phyloP scores from a whole-genome alignment of 2,888 invertebrate genomes.

The Silvanus unidentatus region DNA sequence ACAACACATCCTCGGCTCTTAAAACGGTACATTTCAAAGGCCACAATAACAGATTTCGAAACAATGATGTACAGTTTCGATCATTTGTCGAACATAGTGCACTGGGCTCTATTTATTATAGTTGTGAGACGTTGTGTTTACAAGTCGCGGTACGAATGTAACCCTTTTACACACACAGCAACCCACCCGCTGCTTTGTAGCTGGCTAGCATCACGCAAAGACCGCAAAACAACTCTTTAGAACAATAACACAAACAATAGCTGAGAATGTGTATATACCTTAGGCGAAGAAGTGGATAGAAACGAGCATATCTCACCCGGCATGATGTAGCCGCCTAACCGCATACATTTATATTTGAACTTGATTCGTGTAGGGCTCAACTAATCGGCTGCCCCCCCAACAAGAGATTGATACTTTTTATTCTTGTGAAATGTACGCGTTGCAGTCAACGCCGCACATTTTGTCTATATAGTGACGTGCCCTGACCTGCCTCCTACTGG shows the following conservation, averaged over 20 bases:
- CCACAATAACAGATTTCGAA: no score
- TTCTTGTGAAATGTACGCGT: slow-evolving; percentile 1
- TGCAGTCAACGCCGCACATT: slow-evolving; percentile 9
- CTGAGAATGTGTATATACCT: not conserved
- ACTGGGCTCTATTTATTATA: slow-evolving; percentile 17
- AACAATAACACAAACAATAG: slow-evolving; percentile 19
- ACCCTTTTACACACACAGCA: slow-evolving; percentile 14
- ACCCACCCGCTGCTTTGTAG: slow-evolving; percentile 25
- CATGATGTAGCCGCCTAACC: slow-evolving; percentile 19
- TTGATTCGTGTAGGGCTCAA: slow-evolving; percentile 13
- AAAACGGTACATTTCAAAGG: no score
- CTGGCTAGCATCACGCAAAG: slow-evolving; percentile 27
- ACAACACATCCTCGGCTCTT: no score
- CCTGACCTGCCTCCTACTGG: slow-evolving; percentile 31
- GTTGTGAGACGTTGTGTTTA: slow-evolving; percentile 17
- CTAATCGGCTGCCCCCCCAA: slow-evolving; percentile 21
- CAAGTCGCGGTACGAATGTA: slow-evolving; percentile 15
- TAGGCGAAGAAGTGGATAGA: slow-evolving; percentile 1
- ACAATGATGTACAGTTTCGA: not conserved
- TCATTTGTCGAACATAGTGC: slow-evolving; percentile 14
- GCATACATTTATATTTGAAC: slow-evolving; percentile 5
- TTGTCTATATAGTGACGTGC: slow-evolving; percentile 23
- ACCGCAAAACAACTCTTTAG: slow-evolving; percentile 20
- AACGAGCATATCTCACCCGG: slow-evolving; percentile 25
- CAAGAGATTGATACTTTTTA: slow-evolving; percentile 23